phyloP scores from a whole-genome alignment of 1,140 invertebrate genomes.

The Bicyclus anynana region DNA sequence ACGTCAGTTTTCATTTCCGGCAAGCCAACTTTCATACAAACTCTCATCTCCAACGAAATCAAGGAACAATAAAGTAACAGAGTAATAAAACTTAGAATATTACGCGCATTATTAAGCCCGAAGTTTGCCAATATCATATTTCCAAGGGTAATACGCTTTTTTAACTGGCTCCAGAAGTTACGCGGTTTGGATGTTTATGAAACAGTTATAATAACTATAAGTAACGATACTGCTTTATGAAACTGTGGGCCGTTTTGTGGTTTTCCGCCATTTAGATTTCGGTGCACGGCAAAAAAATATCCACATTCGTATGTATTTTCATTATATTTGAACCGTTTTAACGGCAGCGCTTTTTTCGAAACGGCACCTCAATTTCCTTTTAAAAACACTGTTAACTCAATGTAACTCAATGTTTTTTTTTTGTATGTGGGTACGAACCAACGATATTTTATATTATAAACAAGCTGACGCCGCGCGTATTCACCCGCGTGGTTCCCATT shows the following conservation, averaged over 20 bases:
- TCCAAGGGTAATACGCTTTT: background rate
- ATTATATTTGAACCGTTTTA: background rate
- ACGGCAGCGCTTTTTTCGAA: too few relatives aligned
- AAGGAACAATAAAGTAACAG: background rate
- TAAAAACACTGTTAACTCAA: too few relatives aligned
- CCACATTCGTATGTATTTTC: background rate
- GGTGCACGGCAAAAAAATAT: background rate
- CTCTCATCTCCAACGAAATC: background rate
- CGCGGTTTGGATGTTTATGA: slow-evolving; percentile 1
- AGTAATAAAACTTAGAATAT: slow-evolving; percentile 10
- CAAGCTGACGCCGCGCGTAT: too few relatives aligned
- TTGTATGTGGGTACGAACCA: too few relatives aligned
- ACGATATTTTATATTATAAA: too few relatives aligned
- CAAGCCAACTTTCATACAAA: background rate
- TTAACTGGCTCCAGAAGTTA: background rate
- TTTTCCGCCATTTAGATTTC: background rate
- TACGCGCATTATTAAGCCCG: slow-evolving; percentile 1
- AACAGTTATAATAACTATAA: slow-evolving; percentile 7
- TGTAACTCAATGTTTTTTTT: too few relatives aligned
- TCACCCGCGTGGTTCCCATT: too few relatives aligned
- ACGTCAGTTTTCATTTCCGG: too few relatives aligned
- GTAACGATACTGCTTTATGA: slow-evolving; percentile 8
- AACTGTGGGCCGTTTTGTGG: background rate
- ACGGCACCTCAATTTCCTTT: too few relatives aligned
- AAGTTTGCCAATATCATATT: slow-evolving; percentile 6